Evolutionary conservation across 2,888 invertebrate species (phyloP).

Genomic region (Danaus chrysippus): DNA sequence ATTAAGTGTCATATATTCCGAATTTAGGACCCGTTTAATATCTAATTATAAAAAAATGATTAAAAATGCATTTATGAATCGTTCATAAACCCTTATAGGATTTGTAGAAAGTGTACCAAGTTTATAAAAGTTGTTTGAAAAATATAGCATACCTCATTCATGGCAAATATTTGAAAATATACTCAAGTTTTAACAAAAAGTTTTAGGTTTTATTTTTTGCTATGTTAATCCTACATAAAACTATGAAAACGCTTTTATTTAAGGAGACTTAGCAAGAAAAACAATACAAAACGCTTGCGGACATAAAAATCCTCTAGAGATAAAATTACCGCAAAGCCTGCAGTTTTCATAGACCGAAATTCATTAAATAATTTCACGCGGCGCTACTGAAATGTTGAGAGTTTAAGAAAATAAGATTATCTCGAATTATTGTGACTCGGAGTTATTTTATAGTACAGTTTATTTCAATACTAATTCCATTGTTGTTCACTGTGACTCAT

Average conservation of each 20-base stretch:
- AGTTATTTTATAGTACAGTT: not conserved
- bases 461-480: too few species aligned
- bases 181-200: too few species aligned
- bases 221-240: not conserved
- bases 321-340: slow-evolving; percentile 3
- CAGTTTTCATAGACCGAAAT: slow-evolving; percentile 15
- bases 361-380: slow-evolving; percentile 30
- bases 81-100: too few species aligned
- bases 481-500: not conserved
- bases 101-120: too few species aligned
- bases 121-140: too few species aligned
- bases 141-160: too few species aligned
- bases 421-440: slow-evolving; percentile 11
- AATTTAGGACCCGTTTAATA: too few species aligned
- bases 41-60: too few species aligned
- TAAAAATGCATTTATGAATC: too few species aligned
- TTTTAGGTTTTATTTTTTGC: too few species aligned
- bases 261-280: not conserved
- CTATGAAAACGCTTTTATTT: not conserved
- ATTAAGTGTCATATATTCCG: too few species aligned
- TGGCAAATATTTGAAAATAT: too few species aligned
- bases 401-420: slow-evolving; percentile 24
- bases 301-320: slow-evolving; percentile 1
- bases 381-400: slow-evolving; percentile 20
- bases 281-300: not conserved